phyloP scores from a whole-genome alignment of 2,888 invertebrate genomes.

The Brachycybe producta region DNA sequence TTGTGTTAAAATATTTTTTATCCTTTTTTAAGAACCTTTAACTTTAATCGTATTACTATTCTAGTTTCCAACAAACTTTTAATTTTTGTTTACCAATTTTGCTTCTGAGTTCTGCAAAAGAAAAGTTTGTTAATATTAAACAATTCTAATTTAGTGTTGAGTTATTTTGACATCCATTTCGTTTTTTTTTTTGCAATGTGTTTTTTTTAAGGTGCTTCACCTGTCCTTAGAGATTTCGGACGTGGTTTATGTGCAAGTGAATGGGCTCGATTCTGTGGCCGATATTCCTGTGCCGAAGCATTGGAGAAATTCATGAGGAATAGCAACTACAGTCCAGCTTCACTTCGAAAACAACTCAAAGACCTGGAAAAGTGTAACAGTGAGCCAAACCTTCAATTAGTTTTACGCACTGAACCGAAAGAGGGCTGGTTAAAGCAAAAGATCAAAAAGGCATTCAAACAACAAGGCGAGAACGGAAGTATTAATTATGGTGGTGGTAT shows the following conservation, averaged over 20 bases:
- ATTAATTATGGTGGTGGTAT: neutral
- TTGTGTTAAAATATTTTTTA: too few species aligned
- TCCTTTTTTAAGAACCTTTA: too few species aligned
- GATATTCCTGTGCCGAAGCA: slow-evolving; percentile 54
- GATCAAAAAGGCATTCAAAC: neutral
- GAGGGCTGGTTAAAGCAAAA: neutral
- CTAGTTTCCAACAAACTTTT: too few species aligned
- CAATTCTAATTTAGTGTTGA: too few species aligned
- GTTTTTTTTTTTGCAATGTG: neutral
- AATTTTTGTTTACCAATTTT: too few species aligned
- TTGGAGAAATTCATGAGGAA: slow-evolving; percentile 46
- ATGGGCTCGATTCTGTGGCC: slow-evolving; percentile 60
- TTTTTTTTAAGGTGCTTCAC: slow-evolving; percentile 49
- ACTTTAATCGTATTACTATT: too few species aligned
- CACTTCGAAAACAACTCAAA: neutral
- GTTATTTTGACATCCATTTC: too few species aligned
- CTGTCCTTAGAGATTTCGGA: slow-evolving; percentile 51
- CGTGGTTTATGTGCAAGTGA: slow-evolving; percentile 55
- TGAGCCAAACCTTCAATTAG: neutral
- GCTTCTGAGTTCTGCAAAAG: too few species aligned
- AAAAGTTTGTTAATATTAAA: too few species aligned
- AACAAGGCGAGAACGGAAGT: neutral
- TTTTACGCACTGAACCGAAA: neutral
- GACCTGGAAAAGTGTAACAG: slow-evolving; percentile 3
- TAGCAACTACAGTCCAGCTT: neutral